Percentiles rank a stretch among this genome's conserved stretches.
Conservation (phyloP, 2,113 vertebrate species). For the Colaptes auratus region DNA sequence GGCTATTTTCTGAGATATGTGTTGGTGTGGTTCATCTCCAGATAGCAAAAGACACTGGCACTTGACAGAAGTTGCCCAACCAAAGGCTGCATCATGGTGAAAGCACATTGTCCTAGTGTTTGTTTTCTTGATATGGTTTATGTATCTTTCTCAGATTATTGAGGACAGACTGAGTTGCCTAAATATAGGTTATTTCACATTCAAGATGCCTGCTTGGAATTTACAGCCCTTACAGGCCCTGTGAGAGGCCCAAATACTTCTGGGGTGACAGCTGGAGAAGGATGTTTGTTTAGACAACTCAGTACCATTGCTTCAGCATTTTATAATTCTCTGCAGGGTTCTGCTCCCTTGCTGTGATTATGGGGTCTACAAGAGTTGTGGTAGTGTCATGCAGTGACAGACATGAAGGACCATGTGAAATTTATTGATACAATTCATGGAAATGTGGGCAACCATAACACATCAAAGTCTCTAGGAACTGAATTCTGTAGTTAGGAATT, state of each 20-base stretch:
- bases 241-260: neutral
- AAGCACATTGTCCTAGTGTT: neutral
- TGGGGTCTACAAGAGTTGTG: neutral
- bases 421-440: neutral
- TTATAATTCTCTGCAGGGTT: neutral
- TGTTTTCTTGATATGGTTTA: neutral
- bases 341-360: neutral
- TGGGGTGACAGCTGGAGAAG: neutral
- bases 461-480: neutral
- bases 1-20: neutral
- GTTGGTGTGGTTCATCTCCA: neutral
- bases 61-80: neutral
- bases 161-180: neutral
- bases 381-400: neutral
- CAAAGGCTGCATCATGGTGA: neutral
- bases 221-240: neutral
- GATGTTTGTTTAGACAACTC: conserved; percentile 14
- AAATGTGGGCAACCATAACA: neutral
- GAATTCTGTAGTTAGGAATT: neutral
- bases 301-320: neutral
- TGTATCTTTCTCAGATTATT: neutral
- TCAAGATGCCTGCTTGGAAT: conserved; percentile 8
- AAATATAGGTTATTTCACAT: neutral
- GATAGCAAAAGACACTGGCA: neutral
- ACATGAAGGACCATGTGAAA: neutral